Evolutionary conservation across 2,888 invertebrate species (phyloP), one percentile per base, ranked within the genome.

Genomic region (Andrena hattorfiana): DNA sequence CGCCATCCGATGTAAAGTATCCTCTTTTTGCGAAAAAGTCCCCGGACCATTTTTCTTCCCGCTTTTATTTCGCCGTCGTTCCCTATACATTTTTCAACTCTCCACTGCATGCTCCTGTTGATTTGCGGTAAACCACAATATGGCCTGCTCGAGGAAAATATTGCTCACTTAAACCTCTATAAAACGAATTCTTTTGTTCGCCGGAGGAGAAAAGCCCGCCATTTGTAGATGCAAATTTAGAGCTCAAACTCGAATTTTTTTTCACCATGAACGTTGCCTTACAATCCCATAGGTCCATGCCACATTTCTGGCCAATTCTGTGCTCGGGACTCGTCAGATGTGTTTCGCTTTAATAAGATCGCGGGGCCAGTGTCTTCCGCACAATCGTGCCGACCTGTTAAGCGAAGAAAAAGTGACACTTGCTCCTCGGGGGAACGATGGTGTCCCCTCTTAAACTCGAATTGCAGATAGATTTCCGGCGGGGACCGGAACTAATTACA

Each of bases 41-140:
- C n/a, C n/a, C 4, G 26, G 35, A 30, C 30, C 59, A 51, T 78
- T 51, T 69, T 42, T 73, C 80, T 64, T 59, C 3, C 69, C 32
- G 67, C 69, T 32, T 73, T 73, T 81, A 73, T 64, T 63, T 48
- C 42, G 28, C 63, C 64, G 35, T 35, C 62, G 42, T 56, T 70
- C 26, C 49, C 56, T 56, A 66, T 73, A 69, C 62, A 78, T 73
- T 78, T 73, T 73, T 81, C 73, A 69, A 78, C 68, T 54, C 73
- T 51, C 16, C 63, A 13, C 10, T 42, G 26, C 68, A 56, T 51
- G 49, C 63, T 60, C 68, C 51, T 69, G 81, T 78, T 81, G 81
- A 81, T 81, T 81, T 69, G 81, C 79, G 72, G 81, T 59, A 20
- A 73, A 69, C 78, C 79, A 51, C 64, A 60, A 69, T 81, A 78